Conservation (phyloP, 2,797 vertebrate genomes). For the Aphelocoma californica region DNA sequence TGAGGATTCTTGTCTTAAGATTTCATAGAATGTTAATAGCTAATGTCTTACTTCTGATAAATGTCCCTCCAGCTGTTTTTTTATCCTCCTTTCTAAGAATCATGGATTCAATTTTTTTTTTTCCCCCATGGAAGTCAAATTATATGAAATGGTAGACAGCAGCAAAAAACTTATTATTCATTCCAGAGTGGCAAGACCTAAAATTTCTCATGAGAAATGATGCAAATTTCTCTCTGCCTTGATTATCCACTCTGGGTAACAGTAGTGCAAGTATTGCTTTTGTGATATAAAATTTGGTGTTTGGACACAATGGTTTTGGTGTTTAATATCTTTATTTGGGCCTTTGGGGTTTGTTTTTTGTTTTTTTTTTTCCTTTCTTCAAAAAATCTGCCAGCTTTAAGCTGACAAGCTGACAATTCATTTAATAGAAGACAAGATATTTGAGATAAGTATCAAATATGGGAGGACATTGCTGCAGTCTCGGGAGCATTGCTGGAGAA, state of each 20-base stretch:
- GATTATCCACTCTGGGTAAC: neutral
- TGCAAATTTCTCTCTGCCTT: neutral
- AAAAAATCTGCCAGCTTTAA: neutral
- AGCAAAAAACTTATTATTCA: neutral
- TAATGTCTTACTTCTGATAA: neutral
- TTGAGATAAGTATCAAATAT: neutral
- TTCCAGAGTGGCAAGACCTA: neutral
- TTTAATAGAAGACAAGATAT: neutral
- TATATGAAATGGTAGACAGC: neutral
- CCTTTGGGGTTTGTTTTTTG: neutral
- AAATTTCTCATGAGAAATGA: neutral
- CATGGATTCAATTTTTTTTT: neutral
- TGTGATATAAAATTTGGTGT: neutral
- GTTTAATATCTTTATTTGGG: accelerated
- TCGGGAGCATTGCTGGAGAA: neutral
- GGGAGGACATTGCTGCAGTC: neutral
- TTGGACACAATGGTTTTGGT: neutral
- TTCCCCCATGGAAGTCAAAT: neutral
- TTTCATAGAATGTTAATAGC: neutral
- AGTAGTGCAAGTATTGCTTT: neutral
- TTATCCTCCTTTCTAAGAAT: neutral
- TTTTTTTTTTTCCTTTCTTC: neutral
- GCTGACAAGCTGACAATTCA: neutral
- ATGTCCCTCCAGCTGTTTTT: neutral
- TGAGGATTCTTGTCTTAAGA: neutral